phyloP scores from a whole-genome alignment of 2,113 vertebrate genomes.

The Paedocypris sp. region DNA sequence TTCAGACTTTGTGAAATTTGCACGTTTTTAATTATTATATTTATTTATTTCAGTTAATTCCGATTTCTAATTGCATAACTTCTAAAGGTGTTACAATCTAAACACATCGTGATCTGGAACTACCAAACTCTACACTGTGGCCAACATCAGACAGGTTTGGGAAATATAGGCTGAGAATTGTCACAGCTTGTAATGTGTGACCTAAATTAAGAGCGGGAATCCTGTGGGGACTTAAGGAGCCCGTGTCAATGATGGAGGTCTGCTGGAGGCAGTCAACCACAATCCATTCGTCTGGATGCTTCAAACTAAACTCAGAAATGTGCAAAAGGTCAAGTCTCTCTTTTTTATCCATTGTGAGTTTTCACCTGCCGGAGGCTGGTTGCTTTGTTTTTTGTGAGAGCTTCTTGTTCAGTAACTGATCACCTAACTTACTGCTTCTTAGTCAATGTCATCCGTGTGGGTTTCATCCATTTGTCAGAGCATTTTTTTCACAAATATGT shows the following conservation, averaged over 20 bases:
- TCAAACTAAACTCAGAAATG: not conserved
- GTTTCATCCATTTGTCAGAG: slow-evolving; percentile 35
- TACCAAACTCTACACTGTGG: no score
- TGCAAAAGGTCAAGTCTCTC: not conserved
- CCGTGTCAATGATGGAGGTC: slow-evolving; percentile 9
- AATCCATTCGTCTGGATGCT: not conserved
- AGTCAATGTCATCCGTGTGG: slow-evolving; percentile 45
- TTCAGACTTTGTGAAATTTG: no score
- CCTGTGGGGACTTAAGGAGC: not conserved
- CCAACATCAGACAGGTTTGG: not conserved
- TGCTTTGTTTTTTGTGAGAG: slow-evolving; percentile 31
- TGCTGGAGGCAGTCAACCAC: not conserved
- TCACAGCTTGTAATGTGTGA: not conserved
- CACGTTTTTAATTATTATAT: no score
- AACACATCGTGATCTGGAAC: no score
- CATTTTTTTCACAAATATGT: slow-evolving; percentile 11
- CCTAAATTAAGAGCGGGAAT: not conserved
- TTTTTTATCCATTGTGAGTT: slow-evolving; percentile 9
- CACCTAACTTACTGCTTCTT: slow-evolving; percentile 43
- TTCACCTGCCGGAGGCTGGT: slow-evolving; percentile 28
- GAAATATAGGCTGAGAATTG: not conserved
- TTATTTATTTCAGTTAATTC: no score
- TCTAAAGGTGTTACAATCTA: no score
- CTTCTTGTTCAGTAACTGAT: slow-evolving; percentile 33
- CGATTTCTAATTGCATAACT: no score